Base-by-base conservation (phyloP, 2,797 vertebrate genomes). In the Staurois parvus region DNA sequence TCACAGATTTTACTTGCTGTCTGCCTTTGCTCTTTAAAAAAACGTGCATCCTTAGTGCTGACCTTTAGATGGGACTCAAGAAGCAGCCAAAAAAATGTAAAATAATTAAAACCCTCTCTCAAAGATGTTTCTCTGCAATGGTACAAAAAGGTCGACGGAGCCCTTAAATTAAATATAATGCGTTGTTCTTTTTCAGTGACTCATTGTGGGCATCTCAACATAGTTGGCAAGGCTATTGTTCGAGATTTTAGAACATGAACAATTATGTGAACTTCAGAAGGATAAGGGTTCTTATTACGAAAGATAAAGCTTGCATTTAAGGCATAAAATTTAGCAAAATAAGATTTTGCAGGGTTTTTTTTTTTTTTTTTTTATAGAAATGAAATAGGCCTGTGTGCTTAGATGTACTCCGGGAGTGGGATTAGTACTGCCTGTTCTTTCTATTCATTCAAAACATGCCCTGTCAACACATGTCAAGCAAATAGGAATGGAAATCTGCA, bases 41-140 rank as follows among this genome's bases (percentile, higher is more conserved):
- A 76, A 84, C 59, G 84, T 30, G 78, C 72, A 88, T 29, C 29
- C 8, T 1, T 45, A 12, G 74, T 76, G 32, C 32, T 76, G 52
- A 79, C 42, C 4, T 69, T 84, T n/a, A 76, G 30, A 28, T 78
- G 59, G 87, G 89, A 88, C 76, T 77, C 62, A 52, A 82, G 69
- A 85, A 84, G 84, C 76, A 88, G 24, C 1, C 21, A 87, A 69
- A 64, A 64, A 64, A 62, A 87, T 67, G 79, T 87, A 45, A 89
- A 88, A 86, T 86, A 89, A 91, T 89, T 83, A 89, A 89, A 88
- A 84, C 34, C 70, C 64, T 30, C 17, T 86, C 37, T 52, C 72
- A n/a, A 73, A 80, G 32, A 21, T 37, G 37, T 72, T 32, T 83
- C 72, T 72, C 48, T 12, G 66, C 29, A 73, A 76, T 37, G 79